Evolutionary conservation across 2,888 invertebrate genomes (phyloP), one percentile per base, ranked within the genome.

Genomic region (Myopa tessellatipennis): DNA sequence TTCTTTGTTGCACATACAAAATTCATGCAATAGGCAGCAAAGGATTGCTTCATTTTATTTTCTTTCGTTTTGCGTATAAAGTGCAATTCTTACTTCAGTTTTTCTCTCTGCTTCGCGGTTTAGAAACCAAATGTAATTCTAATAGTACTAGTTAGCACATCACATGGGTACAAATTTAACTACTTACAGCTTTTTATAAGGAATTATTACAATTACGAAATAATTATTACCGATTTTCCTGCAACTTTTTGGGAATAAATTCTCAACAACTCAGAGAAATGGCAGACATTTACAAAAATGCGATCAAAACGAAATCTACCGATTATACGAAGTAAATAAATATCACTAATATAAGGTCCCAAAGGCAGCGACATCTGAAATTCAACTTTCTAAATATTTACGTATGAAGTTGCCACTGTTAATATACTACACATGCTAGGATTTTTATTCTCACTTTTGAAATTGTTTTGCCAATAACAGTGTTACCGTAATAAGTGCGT

Each of bases 271-370:
- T 74, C 63, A 78, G 72, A 75, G 65, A 77, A 80, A 78, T 81
- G 72, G 74, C 78, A 79, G 77, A 79, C 77, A 79, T 80, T 74
- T 78, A 63, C 76, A 80, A 78, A 78, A 78, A 81, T 76, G 77
- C 77, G 79, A 63, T 26, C 3, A 77, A 75, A 77, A 72, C 78
- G 79, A 74, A 80, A 79, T 73, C 78, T 74, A 63, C 74, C 79
- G 82, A 82, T 65, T 68, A 74, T 78, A 77, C 78, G 78, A 80
- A 77, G 75, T 81, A 80, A 79, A 80, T 77, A 82, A 83, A 82
- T 81, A 83, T 81, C 83, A 83, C 36, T 77, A 65, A 65, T 72
- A 26, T 26, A 26, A 26, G 26, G 1, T 26, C 26, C 1, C 38
- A 14, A 16, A 12, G 5, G 14, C 16, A 45, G 74, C 36, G 74